phyloP scores from a whole-genome alignment of 2,888 invertebrate genomes.

The Chromoteleia sp. region DNA sequence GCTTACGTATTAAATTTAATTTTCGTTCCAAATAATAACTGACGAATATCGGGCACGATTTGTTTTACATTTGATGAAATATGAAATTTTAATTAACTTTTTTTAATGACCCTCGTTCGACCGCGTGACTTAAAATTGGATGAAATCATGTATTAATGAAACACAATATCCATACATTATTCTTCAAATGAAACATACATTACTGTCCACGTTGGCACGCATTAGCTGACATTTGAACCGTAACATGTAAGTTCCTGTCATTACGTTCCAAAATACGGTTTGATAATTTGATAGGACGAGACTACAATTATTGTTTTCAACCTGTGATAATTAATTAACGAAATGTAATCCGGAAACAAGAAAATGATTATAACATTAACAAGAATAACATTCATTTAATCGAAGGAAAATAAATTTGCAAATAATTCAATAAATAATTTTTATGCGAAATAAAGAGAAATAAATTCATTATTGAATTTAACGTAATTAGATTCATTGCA shows the following conservation, averaged over 20 bases:
- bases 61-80: neutral
- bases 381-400: too few species aligned
- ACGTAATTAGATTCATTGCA: too few species aligned
- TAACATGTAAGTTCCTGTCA: constrained; percentile 33
- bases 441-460: too few species aligned
- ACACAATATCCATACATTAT: neutral
- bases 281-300: constrained; percentile 6
- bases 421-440: too few species aligned
- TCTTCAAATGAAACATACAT: constrained; percentile 16
- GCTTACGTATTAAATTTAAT: too few species aligned
- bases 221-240: constrained; percentile 33
- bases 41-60: neutral
- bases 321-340: constrained; percentile 5
- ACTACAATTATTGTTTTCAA: constrained; percentile 4
- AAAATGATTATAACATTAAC: too few species aligned
- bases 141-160: neutral
- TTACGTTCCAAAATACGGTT: constrained; percentile 26
- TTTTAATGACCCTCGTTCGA: too few species aligned
- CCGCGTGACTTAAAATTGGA: neutral
- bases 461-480: too few species aligned
- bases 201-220: neutral
- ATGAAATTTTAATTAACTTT: neutral
- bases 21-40: too few species aligned
- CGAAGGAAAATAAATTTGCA: too few species aligned
- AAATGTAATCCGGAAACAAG: too few species aligned